Conservation (phyloP, 2,113 vertebrate species). For the Shinisaurus crocodilurus region DNA sequence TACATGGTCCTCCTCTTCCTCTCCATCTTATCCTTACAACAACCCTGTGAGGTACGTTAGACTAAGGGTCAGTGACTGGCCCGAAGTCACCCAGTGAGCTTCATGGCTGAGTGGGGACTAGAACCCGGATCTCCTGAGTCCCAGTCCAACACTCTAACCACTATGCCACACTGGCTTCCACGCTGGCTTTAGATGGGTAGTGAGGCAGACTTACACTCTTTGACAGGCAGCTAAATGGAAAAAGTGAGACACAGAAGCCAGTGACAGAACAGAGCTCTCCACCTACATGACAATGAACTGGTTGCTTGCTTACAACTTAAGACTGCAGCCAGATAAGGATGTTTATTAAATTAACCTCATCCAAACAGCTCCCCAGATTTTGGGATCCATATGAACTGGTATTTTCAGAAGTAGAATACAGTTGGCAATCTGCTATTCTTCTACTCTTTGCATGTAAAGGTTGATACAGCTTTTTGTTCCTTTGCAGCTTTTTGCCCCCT, state of each 20-base stretch:
- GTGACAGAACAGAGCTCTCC: constrained; percentile 1
- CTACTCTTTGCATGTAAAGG: not conserved
- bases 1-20: too few species aligned
- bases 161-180: too few species aligned
- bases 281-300: not conserved
- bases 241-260: constrained; percentile 4
- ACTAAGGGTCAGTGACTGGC: too few species aligned
- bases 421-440: not conserved
- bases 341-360: constrained; percentile 22
- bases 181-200: not conserved
- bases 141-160: too few species aligned
- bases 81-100: too few species aligned
- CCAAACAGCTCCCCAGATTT: not conserved
- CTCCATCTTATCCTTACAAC: too few species aligned
- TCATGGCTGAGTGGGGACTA: too few species aligned
- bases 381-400: not conserved
- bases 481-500: not conserved
- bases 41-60: too few species aligned
- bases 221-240: constrained; percentile 44
- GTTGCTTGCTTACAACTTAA: not conserved
- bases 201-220: constrained; percentile 11
- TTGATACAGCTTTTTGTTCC: not conserved
- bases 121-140: too few species aligned
- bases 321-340: constrained; percentile 11
- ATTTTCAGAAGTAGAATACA: not conserved